Evolutionary conservation across 2,797 vertebrate species (phyloP), one percentile per base, ranked within the genome.

Genomic region (Iguana delicatissima): DNA sequence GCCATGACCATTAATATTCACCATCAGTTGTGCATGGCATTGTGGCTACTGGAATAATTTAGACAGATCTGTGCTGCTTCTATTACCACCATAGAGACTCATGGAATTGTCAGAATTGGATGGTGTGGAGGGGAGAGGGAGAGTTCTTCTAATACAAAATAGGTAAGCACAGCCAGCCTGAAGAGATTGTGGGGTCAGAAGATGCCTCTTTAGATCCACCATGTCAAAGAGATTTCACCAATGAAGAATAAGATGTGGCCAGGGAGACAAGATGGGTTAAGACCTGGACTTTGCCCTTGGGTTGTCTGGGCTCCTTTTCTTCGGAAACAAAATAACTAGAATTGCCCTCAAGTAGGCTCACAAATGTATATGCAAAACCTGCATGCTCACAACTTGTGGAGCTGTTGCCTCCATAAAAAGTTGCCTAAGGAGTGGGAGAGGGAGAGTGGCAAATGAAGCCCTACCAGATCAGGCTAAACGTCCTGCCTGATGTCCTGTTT

Each of bases 331-430:
- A 64, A 76, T n/a, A 76, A 20, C 52, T 79, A 62, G n/a, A 16
- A 18, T 62, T 87, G 29, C 62, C 76, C 73, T 76, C 73, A 86
- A 38, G 52, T 20, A 86, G 72, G 35, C 35, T 42, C 59, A 35
- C 64, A 69, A 67, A 67, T 85, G n/a, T 52, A 72, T 85, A 52
- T 62, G 24, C 84, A 85, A 24, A 85, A 72, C 24, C 50, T 85
- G 50, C 52, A 59, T 24, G 26, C 20, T 52, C 55, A 24, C 50
- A n/a, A 74, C 74, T 38, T 55, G 1, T 72, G 35, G 38, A 18
- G 29, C 14, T 42, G 55, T 52, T 42, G 29, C 69, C 76, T 64
- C 38, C 38, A 42, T 32, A 62, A 10, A 46, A 87, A 64, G 38
- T 38, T 46, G 74, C 55, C 85, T 64, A 62, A 52, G 50, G 59